Percentiles rank a stretch among this genome's conserved stretches.
Conservation (phyloP, 2,888 invertebrate genomes). For the Acanthococcus lagerstroemiae region DNA sequence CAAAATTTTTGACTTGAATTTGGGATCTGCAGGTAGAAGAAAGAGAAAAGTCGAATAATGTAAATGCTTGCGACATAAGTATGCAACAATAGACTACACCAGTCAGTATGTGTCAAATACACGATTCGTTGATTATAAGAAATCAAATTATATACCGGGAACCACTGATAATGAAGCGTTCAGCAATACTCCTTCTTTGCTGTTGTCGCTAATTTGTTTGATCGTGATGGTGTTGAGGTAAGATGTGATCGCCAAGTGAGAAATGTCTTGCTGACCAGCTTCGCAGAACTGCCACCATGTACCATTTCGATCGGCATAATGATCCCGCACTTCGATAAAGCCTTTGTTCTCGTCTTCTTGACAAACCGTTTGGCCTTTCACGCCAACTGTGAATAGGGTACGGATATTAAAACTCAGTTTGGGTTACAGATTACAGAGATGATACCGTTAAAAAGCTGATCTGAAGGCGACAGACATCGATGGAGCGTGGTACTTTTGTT, state of each 20-base stretch:
- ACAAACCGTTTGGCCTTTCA: conserved; percentile 30
- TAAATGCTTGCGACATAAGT: background rate
- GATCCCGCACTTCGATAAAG: conserved; percentile 52
- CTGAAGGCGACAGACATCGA: too few species aligned
- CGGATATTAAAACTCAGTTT: background rate
- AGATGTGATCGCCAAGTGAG: conserved; percentile 53
- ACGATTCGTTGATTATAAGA: too few species aligned
- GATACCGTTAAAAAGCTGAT: too few species aligned
- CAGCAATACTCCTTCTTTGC: conserved; percentile 4
- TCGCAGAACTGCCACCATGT: conserved; percentile 59
- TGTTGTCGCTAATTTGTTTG: conserved; percentile 33
- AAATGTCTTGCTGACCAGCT: conserved; percentile 38
- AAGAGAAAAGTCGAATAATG: too few species aligned
- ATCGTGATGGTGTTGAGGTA: conserved; percentile 54
- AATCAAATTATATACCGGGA: conserved; percentile 12
- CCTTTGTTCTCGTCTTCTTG: conserved; percentile 40
- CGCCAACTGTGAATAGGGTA: conserved; percentile 26
- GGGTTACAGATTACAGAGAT: too few species aligned
- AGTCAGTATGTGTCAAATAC: too few species aligned
- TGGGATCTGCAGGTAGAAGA: conserved; percentile 40
- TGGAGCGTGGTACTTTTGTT: too few species aligned
- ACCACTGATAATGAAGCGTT: conserved; percentile 23
- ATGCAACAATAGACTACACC: background rate
- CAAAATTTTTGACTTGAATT: conserved; percentile 39
- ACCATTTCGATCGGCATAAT: conserved; percentile 58